These are phyloP conservation scores for Lacerta viridis DNA, from an alignment of 2,797 vertebrate species.

Conservation along the genomic window DNA sequence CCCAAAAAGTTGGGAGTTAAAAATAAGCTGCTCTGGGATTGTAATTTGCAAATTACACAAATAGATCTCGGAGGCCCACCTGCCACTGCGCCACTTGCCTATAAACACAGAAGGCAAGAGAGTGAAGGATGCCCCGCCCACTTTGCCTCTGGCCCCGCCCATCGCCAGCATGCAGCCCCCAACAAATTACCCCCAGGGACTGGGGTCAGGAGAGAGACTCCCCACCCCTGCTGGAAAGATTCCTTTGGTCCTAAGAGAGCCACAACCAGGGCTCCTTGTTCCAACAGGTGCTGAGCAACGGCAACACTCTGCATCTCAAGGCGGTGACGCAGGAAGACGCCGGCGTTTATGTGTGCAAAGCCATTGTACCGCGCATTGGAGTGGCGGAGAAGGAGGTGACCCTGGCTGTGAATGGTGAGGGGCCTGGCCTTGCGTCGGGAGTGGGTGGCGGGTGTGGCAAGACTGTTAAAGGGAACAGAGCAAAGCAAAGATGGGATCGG, in stretches of 20 bases:
- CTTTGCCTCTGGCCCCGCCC: background rate
- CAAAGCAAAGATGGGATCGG: too few relatives aligned
- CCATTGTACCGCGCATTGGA: slow-evolving; percentile 89
- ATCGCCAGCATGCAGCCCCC: background rate
- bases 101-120: too few relatives aligned
- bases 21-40: too few relatives aligned
- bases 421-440: background rate
- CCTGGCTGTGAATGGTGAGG: slow-evolving; percentile 90
- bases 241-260: background rate
- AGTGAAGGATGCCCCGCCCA: too few relatives aligned
- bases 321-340: slow-evolving; percentile 89
- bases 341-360: slow-evolving; percentile 91
- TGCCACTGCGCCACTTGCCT: too few relatives aligned
- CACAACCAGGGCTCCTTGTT: background rate
- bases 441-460: too few relatives aligned
- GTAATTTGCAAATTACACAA: background rate
- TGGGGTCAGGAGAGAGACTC: slow-evolving; percentile 6
- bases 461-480: too few relatives aligned
- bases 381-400: slow-evolving; percentile 87
- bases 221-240: background rate
- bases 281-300: slow-evolving; percentile 89
- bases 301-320: slow-evolving; percentile 88
- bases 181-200: background rate
- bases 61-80: background rate
- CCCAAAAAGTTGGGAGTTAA: too few relatives aligned